These are phyloP conservation scores for Uloborus plumipes DNA, from an alignment of 2,888 invertebrate genomes.

Conservation along the genomic window DNA sequence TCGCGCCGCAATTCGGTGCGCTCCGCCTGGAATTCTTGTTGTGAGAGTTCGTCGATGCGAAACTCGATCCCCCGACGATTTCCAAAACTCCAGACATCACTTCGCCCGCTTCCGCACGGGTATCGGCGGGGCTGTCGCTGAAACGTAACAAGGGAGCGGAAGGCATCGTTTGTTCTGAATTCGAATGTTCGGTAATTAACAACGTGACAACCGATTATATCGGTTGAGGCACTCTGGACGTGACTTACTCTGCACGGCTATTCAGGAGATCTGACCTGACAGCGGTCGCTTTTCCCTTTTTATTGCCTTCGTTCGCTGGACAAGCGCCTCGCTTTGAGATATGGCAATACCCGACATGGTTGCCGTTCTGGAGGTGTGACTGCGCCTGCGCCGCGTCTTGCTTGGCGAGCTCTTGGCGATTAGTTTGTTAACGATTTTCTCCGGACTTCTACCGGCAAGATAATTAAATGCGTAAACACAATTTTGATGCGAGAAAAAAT, in stretches of 20 bases:
- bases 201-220: constrained; percentile 9
- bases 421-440: background rate
- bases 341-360: constrained; percentile 39
- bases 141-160: constrained; percentile 52
- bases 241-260: background rate
- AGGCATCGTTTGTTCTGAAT: constrained; percentile 30
- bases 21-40: background rate
- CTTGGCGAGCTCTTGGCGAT: constrained; percentile 2
- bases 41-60: constrained; percentile 22
- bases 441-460: too few relatives aligned
- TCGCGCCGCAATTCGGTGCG: background rate
- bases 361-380: constrained; percentile 4
- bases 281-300: constrained; percentile 17
- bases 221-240: background rate
- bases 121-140: constrained; percentile 40
- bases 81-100: constrained; percentile 60
- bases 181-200: background rate
- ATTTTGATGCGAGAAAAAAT: too few relatives aligned
- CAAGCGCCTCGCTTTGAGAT: constrained; percentile 16
- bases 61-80: constrained; percentile 34
- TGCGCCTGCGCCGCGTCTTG: constrained; percentile 9
- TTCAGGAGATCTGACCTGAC: too few relatives aligned
- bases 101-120: constrained; percentile 51
- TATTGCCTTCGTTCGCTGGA: constrained; percentile 21
- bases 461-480: too few relatives aligned